Percentiles rank a stretch among this genome's conserved stretches.
phyloP scores from a whole-genome alignment of 2,113 vertebrate genomes.

The Aegotheles bennettii region DNA sequence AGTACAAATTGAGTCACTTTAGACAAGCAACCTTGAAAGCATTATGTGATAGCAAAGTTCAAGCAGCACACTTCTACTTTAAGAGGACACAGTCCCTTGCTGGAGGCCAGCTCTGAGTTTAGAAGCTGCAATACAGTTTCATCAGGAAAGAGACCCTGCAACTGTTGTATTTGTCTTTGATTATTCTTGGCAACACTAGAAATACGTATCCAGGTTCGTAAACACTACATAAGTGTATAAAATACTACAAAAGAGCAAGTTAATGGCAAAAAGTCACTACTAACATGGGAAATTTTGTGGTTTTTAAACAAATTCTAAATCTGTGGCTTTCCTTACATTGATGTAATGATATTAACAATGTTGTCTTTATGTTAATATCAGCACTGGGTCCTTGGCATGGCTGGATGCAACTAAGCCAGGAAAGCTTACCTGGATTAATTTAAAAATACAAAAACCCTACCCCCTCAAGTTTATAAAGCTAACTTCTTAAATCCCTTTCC shows the following conservation, averaged over 20 bases:
- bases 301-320: constrained; percentile 49
- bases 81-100: constrained; percentile 34
- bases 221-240: constrained; percentile 27
- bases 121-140: constrained; percentile 61
- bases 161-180: constrained; percentile 28
- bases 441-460: neutral
- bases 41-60: constrained; percentile 68
- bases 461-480: neutral
- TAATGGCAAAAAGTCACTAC: constrained; percentile 35
- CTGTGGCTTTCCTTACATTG: constrained; percentile 58
- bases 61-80: constrained; percentile 46
- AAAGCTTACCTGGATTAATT: constrained; percentile 50
- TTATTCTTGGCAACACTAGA: constrained; percentile 50
- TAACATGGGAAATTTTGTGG: neutral
- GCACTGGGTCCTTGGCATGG: neutral
- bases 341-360: constrained; percentile 55
- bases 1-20: constrained; percentile 75
- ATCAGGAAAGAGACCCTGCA: constrained; percentile 16
- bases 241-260: constrained; percentile 7
- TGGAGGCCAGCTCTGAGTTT: constrained; percentile 59
- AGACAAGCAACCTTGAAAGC: constrained; percentile 69
- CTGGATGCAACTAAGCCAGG: neutral
- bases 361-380: constrained; percentile 55
- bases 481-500: neutral
- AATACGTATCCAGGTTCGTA: constrained; percentile 50